A percentile compares a stretch with the other conserved stretches of the same genome.
phyloP scores from a whole-genome alignment of 2,888 invertebrate species.

The Laspeyria flexula region DNA sequence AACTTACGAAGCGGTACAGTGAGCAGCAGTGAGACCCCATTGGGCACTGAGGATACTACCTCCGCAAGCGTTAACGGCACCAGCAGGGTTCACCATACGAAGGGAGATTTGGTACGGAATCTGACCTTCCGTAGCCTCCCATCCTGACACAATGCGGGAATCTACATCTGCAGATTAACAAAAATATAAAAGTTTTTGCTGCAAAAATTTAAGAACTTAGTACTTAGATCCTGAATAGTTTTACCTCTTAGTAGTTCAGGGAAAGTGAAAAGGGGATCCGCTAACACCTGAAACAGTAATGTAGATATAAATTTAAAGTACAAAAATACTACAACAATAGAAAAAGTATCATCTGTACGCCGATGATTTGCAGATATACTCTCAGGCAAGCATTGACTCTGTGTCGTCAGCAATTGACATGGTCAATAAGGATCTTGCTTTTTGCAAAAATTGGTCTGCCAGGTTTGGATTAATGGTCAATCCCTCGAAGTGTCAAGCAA shows the following conservation, averaged over 20 bases:
- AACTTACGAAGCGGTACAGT: conserved; percentile 9
- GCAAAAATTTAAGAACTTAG: too few relatives aligned
- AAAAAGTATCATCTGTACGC: too few relatives aligned
- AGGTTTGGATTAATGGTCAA: too few relatives aligned
- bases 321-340: neutral
- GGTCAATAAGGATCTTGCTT: too few relatives aligned
- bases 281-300: conserved; percentile 36
- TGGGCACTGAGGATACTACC: conserved; percentile 59
- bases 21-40: conserved; percentile 71
- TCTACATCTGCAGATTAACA: conserved; percentile 5
- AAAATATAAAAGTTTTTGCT: neutral
- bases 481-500: too few relatives aligned
- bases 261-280: conserved; percentile 42
- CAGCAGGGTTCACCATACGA: conserved; percentile 58
- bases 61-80: conserved; percentile 63
- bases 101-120: conserved; percentile 68
- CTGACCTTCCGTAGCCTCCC: conserved; percentile 67
- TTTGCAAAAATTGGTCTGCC: too few relatives aligned
- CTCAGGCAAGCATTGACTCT: too few relatives aligned
- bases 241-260: conserved; percentile 51
- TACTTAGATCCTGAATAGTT: too few relatives aligned
- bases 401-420: too few relatives aligned
- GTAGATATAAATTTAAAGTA: neutral
- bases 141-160: conserved; percentile 65
- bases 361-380: too few relatives aligned